phyloP scores from a whole-genome alignment of 2,888 invertebrate species.

The Drosophila stalkeri region DNA sequence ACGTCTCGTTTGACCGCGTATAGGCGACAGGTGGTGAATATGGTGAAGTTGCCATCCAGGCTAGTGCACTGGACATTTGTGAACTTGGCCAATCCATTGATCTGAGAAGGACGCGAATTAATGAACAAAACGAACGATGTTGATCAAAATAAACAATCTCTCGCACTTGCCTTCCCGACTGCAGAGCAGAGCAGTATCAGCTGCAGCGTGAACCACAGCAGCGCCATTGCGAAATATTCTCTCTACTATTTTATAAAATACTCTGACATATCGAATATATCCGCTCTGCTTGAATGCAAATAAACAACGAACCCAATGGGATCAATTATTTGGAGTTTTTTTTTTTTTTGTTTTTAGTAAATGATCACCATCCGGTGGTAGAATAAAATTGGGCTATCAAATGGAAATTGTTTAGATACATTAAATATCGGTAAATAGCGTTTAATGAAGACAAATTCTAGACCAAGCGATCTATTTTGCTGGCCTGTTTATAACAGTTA shows the following conservation, averaged over 20 bases:
- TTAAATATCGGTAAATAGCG: constrained; percentile 14
- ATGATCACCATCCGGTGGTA: neutral
- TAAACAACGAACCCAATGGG: constrained; percentile 6
- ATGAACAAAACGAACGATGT: neutral
- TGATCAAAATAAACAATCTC: too few relatives aligned
- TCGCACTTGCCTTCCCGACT: constrained; percentile 59
- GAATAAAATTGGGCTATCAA: constrained; percentile 33
- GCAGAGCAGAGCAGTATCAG: constrained; percentile 39
- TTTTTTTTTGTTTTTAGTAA: neutral
- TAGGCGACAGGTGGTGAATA: constrained; percentile 61
- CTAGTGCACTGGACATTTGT: constrained; percentile 69
- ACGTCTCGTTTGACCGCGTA: constrained; percentile 73
- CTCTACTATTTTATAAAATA: constrained; percentile 1
- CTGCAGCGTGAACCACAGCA: constrained; percentile 25
- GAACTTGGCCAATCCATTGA: constrained; percentile 64
- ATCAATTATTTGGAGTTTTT: constrained; percentile 1
- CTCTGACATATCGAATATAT: neutral
- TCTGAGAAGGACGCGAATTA: constrained; percentile 32
- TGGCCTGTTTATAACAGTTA: constrained; percentile 41
- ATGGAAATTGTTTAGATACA: constrained; percentile 26
- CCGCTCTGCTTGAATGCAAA: constrained; percentile 8
- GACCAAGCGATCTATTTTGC: constrained; percentile 14
- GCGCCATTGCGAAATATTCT: constrained; percentile 22
- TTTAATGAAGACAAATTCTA: constrained; percentile 39
- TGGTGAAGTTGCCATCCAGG: constrained; percentile 52